Evolutionary conservation across 1,140 invertebrate genomes (phyloP).

Genomic region (Macrosteles quadrilineatus): DNA sequence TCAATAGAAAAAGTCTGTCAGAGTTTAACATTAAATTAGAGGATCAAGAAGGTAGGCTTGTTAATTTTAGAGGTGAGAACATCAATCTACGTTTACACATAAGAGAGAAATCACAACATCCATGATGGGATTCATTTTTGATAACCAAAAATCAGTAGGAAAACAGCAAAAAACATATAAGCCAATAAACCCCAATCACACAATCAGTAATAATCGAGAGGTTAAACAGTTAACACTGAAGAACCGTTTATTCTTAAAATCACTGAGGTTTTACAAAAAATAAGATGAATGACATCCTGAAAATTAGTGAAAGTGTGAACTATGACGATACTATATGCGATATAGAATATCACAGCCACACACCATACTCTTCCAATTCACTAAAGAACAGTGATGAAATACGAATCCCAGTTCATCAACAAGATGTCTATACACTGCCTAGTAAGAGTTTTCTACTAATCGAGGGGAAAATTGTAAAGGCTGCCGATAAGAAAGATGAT

Average conservation of each 20-base stretch:
- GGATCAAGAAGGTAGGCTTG: slow-evolving; percentile 34
- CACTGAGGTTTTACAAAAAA: slow-evolving; percentile 32
- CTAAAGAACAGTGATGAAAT: slow-evolving; percentile 39
- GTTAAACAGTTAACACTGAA: slow-evolving; percentile 33
- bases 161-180: not conserved
- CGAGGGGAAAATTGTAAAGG: slow-evolving; percentile 35
- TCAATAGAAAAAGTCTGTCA: slow-evolving; percentile 14
- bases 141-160: not conserved
- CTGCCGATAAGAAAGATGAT: slow-evolving; percentile 2
- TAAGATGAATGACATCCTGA: slow-evolving; percentile 39
- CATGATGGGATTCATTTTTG: slow-evolving; percentile 6
- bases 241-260: slow-evolving; percentile 38
- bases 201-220: not conserved
- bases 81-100: slow-evolving; percentile 33
- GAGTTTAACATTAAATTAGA: slow-evolving; percentile 37
- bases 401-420: slow-evolving; percentile 48
- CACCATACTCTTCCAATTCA: slow-evolving; percentile 45
- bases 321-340: slow-evolving; percentile 45
- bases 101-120: slow-evolving; percentile 26
- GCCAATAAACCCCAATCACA: not conserved
- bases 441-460: slow-evolving; percentile 46
- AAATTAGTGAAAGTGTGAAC: slow-evolving; percentile 35
- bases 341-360: slow-evolving; percentile 46
- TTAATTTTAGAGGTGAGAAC: slow-evolving; percentile 40
- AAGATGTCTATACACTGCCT: slow-evolving; percentile 47